These are phyloP conservation scores for Gadopsis marmoratus DNA, from an alignment of 2,797 vertebrate genomes.

Conservation along the genomic window DNA sequence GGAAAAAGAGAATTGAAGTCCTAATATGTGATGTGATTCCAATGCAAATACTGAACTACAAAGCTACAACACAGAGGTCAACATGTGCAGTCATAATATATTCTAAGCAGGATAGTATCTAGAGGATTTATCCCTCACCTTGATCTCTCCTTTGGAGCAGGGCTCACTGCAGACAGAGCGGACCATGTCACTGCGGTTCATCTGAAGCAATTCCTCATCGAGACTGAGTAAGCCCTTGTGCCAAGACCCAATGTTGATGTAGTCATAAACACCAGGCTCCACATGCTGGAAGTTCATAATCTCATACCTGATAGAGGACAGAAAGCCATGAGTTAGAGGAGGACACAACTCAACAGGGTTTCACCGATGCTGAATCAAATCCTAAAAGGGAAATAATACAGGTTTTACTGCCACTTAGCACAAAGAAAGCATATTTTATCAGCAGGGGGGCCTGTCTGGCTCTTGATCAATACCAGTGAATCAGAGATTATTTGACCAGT, in stretches of 20 bases:
- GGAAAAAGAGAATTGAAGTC: neutral
- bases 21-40: neutral
- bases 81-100: neutral
- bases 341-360: neutral
- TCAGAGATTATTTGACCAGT: neutral
- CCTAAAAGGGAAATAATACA: neutral
- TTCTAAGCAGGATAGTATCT: neutral
- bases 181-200: constrained; percentile 94
- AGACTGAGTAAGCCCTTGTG: constrained; percentile 93
- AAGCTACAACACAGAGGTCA: neutral
- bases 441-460: neutral
- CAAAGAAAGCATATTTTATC: neutral
- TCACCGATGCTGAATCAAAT: neutral
- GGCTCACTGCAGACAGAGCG: constrained; percentile 97
- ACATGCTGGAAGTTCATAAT: constrained; percentile 98
- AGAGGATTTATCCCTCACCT: constrained; percentile 81
- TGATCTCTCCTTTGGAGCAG: constrained; percentile 96
- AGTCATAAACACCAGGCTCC: constrained; percentile 89
- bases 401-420: constrained; percentile 11
- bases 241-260: constrained; percentile 97
- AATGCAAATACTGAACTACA: constrained; percentile 1
- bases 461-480: constrained; percentile 5
- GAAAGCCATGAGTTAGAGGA: neutral
- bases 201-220: constrained; percentile 92
- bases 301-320: constrained; percentile 88